Base-by-base conservation (phyloP, 2,888 invertebrate species). In the Oligia fasciuncula region DNA sequence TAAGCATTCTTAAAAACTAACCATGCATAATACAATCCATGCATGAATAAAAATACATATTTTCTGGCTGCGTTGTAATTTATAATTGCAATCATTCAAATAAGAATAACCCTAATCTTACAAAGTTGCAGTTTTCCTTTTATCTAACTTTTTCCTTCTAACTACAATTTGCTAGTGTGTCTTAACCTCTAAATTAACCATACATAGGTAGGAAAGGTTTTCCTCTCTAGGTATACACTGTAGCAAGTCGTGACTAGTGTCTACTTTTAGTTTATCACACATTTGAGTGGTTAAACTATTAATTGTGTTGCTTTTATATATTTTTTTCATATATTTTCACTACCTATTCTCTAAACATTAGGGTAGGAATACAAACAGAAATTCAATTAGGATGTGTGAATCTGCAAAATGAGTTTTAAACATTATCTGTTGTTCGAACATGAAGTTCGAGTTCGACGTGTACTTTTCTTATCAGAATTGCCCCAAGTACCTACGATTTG, bases 131-230 rank as follows among this genome's bases (percentile, higher is more conserved):
- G 19, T 80, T 35, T 81, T 63, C 35, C 8, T 60, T 60, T n/a
- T 68, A 35, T 19, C 4, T 40, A 40, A 40, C 17, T 46, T 46
- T 79, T 68, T 54, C 35, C 40, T 17, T 57, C 49, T 49, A 40
- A 43, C 23, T 51, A 60, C 40, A 71, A 17, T 70, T 54, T 63
- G 2, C 6, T 43, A 19, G 19, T 54, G 8, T 11, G 6, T 43
- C 67, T 67, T 51, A 51, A 51, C 23, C 57, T 29, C 29, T 40
- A 51, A 68, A 51, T 78, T 43, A 68, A n/a, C 62, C 23, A 77
- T 63, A 57, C 23, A 77, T 63, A 57, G 5, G 9, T 17, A 76
- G 1, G 8, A 3, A 29, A 54, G 49, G 13, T 66, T 79, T 79
- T 80, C 65, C 40, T 71, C 57, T 23, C n/a, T 54, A 54, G 29